Base-by-base conservation (phyloP, 1,140 invertebrate species). In the Platorchestia sp. region DNA sequence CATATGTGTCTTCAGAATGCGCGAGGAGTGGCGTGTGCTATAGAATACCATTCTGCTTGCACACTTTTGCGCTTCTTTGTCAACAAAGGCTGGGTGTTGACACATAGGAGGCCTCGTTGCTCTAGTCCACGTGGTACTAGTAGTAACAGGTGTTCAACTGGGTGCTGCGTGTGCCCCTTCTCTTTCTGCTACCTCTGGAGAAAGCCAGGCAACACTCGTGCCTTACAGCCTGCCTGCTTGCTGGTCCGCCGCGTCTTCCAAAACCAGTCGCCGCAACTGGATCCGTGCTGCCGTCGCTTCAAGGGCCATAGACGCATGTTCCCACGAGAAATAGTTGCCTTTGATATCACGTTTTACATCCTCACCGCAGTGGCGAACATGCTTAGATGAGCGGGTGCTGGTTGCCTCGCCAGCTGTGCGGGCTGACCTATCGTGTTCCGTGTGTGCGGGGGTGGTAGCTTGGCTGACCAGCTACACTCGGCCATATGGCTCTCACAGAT, bases 171-270 rank as follows among this genome's bases (percentile, higher is more conserved):
- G 41, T 14, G 6, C 87, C 87, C 87, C 87, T 44, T 89, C 87
- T 89, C 87, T 43, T 89, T 43, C 87, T 89, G 43, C 14, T 89
- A 89, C 87, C 43, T 89, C 10, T 14, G 36, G 87, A 89, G 87
- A 89, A 89, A 89, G 87, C 87, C n/a, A 89, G 87, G 53, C 87
- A 42, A 89, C 87, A 42, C 87, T 5, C 87, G 87, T 89, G 41
- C 87, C 41, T 44, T 44, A 89, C 43, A 44, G 43, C 43, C 87
- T 44, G 87, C 41, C 36, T 89, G n/a, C 36, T 36, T 3, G 87
- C 36, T 16, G 53, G 14, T 41, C n/a, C 5, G 43, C 87, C 87
- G 87, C n/a, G 14, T 75, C 59, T 75, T 36, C 59, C 36, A 75
- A 36, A 75, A 75, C 59, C 59, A 19, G 59, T 75, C 59, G 59